A percentile compares a stretch with the other conserved stretches of the same genome.
Conservation (phyloP, 1,140 invertebrate species). For the Philaenus spumarius region DNA sequence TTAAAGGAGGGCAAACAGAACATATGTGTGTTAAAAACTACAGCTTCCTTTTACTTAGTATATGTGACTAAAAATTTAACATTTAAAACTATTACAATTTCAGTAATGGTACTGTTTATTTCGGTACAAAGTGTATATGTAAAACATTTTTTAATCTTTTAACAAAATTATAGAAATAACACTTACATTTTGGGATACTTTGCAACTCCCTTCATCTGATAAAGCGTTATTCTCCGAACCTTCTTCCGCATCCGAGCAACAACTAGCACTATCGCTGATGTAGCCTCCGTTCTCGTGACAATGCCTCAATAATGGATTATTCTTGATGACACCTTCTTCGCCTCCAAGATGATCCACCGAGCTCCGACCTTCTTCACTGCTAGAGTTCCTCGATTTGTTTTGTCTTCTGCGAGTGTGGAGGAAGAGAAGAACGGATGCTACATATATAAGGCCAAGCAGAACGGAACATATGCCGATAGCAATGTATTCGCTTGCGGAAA, state of each 20-base stretch:
- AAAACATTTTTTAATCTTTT: too few relatives aligned
- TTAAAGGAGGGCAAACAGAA: too few relatives aligned
- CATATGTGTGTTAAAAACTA: too few relatives aligned
- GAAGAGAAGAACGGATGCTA: conserved; percentile 73
- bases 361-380: too few relatives aligned
- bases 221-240: not conserved
- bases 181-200: too few relatives aligned
- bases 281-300: conserved; percentile 24
- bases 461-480: conserved; percentile 74
- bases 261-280: conserved; percentile 21
- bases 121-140: too few relatives aligned
- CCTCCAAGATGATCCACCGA: conserved; percentile 11
- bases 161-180: too few relatives aligned
- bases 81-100: too few relatives aligned
- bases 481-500: conserved; percentile 56
- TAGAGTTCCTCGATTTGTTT: not conserved
- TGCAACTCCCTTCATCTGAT: not conserved
- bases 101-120: too few relatives aligned
- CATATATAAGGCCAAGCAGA: conserved; percentile 71
- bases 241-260: conserved; percentile 27
- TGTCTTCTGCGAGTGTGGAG: conserved; percentile 52
- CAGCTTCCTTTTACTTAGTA: too few relatives aligned
- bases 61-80: too few relatives aligned
- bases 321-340: conserved; percentile 62
- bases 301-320: conserved; percentile 56